Conservation (phyloP, 2,113 vertebrate species). For the Petroica traversi region DNA sequence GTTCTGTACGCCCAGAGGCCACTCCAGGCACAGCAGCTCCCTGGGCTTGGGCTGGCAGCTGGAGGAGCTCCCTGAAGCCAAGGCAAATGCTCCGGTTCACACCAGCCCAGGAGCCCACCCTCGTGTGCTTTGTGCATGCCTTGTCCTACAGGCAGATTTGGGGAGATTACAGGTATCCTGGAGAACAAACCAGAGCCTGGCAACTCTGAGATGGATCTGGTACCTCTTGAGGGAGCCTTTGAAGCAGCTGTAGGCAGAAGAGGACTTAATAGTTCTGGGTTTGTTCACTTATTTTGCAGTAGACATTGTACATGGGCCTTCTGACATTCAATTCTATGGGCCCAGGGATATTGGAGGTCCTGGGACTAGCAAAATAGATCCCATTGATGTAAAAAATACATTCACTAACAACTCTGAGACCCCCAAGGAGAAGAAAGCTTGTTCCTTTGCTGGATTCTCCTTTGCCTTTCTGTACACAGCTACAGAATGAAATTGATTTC, state of each 20-base stretch:
- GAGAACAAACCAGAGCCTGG: not conserved
- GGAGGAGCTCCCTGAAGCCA: not conserved
- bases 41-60: not conserved
- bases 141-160: not conserved
- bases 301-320: not conserved
- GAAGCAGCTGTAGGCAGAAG: not conserved
- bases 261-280: not conserved
- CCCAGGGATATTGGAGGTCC: not conserved
- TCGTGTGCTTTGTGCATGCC: rapidly evolving
- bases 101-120: not conserved
- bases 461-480: not conserved
- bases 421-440: not conserved
- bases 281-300: not conserved
- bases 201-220: not conserved
- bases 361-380: not conserved
- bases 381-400: not conserved
- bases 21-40: not conserved
- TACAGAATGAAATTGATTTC: not conserved
- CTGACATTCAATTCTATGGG: not conserved
- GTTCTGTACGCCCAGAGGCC: not conserved
- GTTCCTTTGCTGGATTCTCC: not conserved
- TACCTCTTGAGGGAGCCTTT: not conserved
- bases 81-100: not conserved
- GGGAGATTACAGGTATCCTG: not conserved
- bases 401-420: not conserved